Percentiles rank a stretch among this genome's conserved stretches.
phyloP scores from a whole-genome alignment of 2,113 vertebrate species.

The Alethe diademata region DNA sequence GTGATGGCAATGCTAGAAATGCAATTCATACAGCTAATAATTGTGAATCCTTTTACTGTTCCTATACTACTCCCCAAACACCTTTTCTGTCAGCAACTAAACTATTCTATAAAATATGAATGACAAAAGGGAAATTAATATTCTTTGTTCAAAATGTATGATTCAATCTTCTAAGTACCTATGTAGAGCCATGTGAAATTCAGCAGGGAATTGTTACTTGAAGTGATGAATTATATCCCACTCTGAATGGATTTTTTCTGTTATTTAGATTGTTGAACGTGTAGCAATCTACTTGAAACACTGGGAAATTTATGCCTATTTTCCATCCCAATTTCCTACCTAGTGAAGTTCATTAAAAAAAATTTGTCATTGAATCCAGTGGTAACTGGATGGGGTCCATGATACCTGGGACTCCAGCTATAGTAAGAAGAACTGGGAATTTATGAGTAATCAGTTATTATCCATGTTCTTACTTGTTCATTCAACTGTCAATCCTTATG shows the following conservation, averaged over 20 bases:
- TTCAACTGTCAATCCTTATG: neutral
- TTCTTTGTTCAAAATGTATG: constrained; percentile 30
- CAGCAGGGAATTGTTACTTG: neutral
- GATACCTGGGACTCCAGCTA: neutral
- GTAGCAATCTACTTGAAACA: neutral
- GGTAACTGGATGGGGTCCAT: neutral
- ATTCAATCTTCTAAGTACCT: constrained; percentile 45
- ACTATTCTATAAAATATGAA: neutral
- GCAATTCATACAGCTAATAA: neutral
- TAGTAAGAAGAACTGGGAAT: neutral
- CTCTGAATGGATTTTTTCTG: neutral
- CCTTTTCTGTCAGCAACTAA: neutral
- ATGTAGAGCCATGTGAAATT: neutral
- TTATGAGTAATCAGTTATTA: neutral
- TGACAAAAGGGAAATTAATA: constrained; percentile 2
- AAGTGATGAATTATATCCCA: neutral
- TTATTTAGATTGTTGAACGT: constrained; percentile 6
- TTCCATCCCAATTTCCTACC: neutral
- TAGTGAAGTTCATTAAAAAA: neutral
- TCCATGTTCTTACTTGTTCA: neutral
- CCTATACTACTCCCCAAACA: neutral
- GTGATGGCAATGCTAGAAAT: neutral
- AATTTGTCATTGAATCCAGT: neutral
- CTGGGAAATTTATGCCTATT: neutral
- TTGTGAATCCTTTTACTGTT: neutral